These are phyloP conservation scores for Aleiodes testaceus DNA, from an alignment of 2,888 invertebrate species.

Conservation along the genomic window DNA sequence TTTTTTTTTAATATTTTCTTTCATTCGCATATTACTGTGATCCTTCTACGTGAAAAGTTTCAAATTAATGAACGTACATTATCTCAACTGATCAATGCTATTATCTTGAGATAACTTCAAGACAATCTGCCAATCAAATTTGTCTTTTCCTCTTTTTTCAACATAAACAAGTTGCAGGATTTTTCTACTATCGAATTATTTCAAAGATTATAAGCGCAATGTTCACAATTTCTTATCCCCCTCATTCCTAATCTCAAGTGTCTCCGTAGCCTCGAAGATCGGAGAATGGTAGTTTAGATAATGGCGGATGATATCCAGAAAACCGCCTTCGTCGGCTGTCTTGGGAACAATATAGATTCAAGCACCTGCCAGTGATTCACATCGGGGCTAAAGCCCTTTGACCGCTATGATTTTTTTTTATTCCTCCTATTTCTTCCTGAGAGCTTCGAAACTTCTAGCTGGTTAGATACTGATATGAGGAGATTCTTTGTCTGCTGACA, in stretches of 20 bases:
- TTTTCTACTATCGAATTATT: too few relatives aligned
- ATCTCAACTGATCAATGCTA: too few relatives aligned
- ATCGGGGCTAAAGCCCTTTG: slow-evolving; percentile 22
- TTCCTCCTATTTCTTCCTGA: background rate
- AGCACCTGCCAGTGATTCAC: slow-evolving; percentile 50
- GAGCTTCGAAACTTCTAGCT: background rate
- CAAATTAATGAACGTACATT: too few relatives aligned
- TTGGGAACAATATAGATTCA: slow-evolving; percentile 55
- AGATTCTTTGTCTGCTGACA: too few relatives aligned
- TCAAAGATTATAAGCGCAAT: background rate
- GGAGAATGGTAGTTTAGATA: slow-evolving; percentile 59
- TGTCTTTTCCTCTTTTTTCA: too few relatives aligned
- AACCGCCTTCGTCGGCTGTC: slow-evolving; percentile 54
- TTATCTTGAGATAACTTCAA: too few relatives aligned
- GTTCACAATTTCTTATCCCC: slow-evolving; percentile 16
- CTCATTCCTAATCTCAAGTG: slow-evolving; percentile 31
- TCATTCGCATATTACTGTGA: slow-evolving; percentile 2
- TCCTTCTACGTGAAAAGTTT: background rate
- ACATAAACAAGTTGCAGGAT: too few relatives aligned
- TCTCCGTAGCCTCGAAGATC: slow-evolving; percentile 52
- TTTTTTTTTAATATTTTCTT: background rate
- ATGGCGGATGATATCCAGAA: slow-evolving; percentile 56
- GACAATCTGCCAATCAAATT: too few relatives aligned
- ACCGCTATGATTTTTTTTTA: slow-evolving; percentile 46
- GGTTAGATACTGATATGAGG: too few relatives aligned